A percentile compares a stretch with the other conserved stretches of the same genome.
Conservation (phyloP, 2,888 invertebrate genomes). For the Drosophila barbarae region DNA sequence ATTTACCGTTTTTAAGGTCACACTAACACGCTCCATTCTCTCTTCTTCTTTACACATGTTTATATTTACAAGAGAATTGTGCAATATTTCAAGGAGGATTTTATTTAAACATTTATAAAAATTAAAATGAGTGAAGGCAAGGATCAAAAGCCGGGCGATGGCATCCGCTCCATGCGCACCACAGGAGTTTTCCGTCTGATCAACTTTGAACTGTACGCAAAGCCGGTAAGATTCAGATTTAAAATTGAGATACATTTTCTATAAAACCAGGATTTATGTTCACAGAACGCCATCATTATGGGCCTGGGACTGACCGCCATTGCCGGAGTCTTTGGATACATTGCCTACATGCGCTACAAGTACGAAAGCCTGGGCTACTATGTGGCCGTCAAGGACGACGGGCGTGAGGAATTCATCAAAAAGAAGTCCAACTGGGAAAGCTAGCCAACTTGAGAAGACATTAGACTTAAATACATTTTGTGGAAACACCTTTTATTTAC, state of each 20-base stretch:
- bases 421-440: slow-evolving; percentile 89
- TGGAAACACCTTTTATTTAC: slow-evolving; percentile 69
- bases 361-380: slow-evolving; percentile 90
- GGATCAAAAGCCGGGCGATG: slow-evolving; percentile 63
- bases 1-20: neutral
- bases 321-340: slow-evolving; percentile 87
- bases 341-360: slow-evolving; percentile 91
- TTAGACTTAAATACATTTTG: neutral
- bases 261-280: neutral
- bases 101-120: neutral
- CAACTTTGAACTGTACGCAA: slow-evolving; percentile 94
- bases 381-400: slow-evolving; percentile 88
- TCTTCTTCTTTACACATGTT: slow-evolving; percentile 26
- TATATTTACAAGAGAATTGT: slow-evolving; percentile 32
- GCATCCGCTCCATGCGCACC: slow-evolving; percentile 78
- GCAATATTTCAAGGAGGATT: slow-evolving; percentile 6
- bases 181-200: slow-evolving; percentile 88
- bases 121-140: slow-evolving; percentile 47
- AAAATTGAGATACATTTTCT: neutral
- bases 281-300: slow-evolving; percentile 92
- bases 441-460: slow-evolving; percentile 47
- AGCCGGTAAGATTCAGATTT: slow-evolving; percentile 83
- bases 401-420: slow-evolving; percentile 81
- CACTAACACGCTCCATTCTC: neutral
- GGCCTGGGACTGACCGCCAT: slow-evolving; percentile 88